These are phyloP conservation scores for Clarias batrachus DNA, from an alignment of 2,113 vertebrate species.

Conservation along the genomic window DNA sequence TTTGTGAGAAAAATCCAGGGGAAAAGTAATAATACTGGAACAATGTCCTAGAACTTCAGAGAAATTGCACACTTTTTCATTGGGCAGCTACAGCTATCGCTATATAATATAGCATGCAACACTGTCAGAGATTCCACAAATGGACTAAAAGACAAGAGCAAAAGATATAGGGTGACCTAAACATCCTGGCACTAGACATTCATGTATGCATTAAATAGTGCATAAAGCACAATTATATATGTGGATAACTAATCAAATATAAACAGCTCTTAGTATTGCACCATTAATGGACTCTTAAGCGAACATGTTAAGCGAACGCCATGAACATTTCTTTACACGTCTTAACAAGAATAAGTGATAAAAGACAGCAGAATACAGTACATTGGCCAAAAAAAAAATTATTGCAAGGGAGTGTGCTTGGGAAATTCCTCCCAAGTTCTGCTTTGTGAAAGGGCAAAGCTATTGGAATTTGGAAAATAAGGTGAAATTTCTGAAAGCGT, in stretches of 20 bases:
- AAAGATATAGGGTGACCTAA: not conserved
- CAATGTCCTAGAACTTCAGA: too few species aligned
- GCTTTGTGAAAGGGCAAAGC: constrained; percentile 20
- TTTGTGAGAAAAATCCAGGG: too few species aligned
- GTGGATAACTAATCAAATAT: not conserved
- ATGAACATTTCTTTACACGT: constrained; percentile 54
- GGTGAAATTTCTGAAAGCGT: constrained; percentile 11
- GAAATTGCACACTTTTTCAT: not conserved
- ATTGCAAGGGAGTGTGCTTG: not conserved
- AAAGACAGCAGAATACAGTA: constrained; percentile 36
- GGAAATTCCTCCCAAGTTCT: not conserved
- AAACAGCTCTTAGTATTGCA: constrained; percentile 3
- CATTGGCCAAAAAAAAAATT: not conserved
- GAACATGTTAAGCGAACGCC: constrained; percentile 47
- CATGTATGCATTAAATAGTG: not conserved
- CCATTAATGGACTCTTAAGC: not conserved
- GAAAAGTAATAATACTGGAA: too few species aligned
- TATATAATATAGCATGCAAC: not conserved
- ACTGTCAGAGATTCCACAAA: not conserved
- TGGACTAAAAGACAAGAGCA: not conserved
- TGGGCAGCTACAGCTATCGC: not conserved
- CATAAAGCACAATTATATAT: not conserved
- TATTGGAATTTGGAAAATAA: not conserved
- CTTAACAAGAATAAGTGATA: constrained; percentile 41
- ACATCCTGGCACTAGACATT: not conserved